phyloP scores from a whole-genome alignment of 1,140 invertebrate genomes.

The Drosophila tristis region DNA sequence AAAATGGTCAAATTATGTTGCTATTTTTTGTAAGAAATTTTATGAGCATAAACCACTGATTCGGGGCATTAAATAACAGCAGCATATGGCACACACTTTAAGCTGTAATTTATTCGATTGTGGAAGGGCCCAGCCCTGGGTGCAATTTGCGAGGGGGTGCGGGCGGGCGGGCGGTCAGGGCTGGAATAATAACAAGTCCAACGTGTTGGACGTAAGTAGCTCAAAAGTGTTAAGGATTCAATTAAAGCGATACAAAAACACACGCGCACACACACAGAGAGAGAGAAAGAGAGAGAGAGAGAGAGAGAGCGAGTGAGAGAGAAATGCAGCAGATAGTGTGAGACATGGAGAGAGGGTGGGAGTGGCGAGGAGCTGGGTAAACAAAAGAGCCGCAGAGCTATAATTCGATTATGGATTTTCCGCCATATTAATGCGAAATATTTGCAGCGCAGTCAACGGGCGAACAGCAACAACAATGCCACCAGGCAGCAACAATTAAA shows the following conservation, averaged over 20 bases:
- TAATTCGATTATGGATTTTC: slow-evolving; percentile 83
- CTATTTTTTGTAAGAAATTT: no score
- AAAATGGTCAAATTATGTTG: no score
- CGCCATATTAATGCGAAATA: slow-evolving; percentile 82
- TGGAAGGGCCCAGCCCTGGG: no score
- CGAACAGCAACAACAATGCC: slow-evolving; percentile 55
- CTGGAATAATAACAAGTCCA: slow-evolving; percentile 72
- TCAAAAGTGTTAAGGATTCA: slow-evolving; percentile 83
- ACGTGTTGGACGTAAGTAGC: slow-evolving; percentile 79
- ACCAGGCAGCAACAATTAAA: slow-evolving; percentile 11
- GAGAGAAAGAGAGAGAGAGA: slow-evolving; percentile 20
- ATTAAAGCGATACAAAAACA: slow-evolving; percentile 77
- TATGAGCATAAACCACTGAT: no score
- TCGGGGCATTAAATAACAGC: no score
- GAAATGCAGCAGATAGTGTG: not conserved
- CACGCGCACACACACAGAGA: slow-evolving; percentile 12
- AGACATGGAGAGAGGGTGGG: slow-evolving; percentile 16
- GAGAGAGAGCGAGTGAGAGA: slow-evolving; percentile 29
- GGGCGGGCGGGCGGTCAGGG: slow-evolving; percentile 7
- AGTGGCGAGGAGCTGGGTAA: slow-evolving; percentile 52
- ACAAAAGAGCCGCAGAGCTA: slow-evolving; percentile 77
- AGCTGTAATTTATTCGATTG: no score
- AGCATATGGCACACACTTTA: not conserved
- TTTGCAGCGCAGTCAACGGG: slow-evolving; percentile 71
- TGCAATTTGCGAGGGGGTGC: no score